Conservation (phyloP, 2,113 vertebrate species). For the Tupaia chinensis region DNA sequence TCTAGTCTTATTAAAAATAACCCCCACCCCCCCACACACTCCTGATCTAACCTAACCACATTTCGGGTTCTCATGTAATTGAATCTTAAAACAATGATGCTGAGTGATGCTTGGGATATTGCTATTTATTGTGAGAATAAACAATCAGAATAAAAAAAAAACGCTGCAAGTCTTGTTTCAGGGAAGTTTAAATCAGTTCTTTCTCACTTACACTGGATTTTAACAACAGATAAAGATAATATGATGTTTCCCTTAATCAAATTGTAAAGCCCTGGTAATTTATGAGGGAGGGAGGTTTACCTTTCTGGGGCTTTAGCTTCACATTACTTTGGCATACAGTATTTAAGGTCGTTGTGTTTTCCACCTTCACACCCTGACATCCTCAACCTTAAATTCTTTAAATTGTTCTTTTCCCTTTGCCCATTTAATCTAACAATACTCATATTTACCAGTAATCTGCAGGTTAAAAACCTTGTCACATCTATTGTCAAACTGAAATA, state of each 20-base stretch:
- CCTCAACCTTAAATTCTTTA: neutral
- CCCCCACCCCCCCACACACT: neutral
- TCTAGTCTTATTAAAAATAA: conserved; percentile 66
- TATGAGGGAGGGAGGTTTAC: neutral
- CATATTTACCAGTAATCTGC: neutral
- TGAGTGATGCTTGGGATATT: conserved; percentile 10
- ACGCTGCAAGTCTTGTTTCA: neutral
- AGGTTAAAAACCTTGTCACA: neutral
- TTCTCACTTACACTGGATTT: conserved; percentile 47
- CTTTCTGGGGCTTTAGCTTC: neutral
- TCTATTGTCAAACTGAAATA: neutral
- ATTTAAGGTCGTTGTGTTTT: neutral
- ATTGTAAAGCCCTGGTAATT: conserved; percentile 5
- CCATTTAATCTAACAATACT: neutral
- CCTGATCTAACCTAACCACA: neutral
- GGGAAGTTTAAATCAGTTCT: conserved; percentile 53
- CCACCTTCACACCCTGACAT: neutral
- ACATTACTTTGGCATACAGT: neutral
- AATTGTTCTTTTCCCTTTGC: neutral
- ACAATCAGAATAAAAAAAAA: neutral
- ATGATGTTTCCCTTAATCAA: conserved; percentile 53
- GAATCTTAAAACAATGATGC: conserved; percentile 1
- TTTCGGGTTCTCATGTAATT: conserved; percentile 47
- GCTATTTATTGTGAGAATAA: conserved; percentile 41
- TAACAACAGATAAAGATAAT: conserved; percentile 28